These are phyloP conservation scores for Rhinolophus ferrumequinum DNA, from an alignment of 2,113 vertebrate genomes.

Conservation along the genomic window DNA sequence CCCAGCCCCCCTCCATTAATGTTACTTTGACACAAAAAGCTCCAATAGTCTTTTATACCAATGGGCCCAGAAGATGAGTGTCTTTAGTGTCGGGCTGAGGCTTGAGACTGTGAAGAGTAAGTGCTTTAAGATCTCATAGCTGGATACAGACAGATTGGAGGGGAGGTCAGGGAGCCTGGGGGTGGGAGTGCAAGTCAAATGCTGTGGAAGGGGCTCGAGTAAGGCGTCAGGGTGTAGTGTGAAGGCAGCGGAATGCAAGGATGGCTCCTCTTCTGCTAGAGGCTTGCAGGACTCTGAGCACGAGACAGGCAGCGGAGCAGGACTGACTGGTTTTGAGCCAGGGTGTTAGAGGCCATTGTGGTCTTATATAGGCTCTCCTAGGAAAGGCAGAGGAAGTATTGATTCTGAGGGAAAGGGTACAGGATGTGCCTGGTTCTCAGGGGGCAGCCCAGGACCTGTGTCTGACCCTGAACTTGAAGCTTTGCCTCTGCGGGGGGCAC, in stretches of 20 bases:
- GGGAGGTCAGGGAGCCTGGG: not conserved
- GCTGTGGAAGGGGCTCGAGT: fast-evolving
- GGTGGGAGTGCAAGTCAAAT: fast-evolving
- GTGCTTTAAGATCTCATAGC: not conserved
- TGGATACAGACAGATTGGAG: too few species aligned
- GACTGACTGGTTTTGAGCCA: not conserved
- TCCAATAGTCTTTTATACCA: not conserved
- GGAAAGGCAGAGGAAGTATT: not conserved
- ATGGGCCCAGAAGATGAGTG: not conserved
- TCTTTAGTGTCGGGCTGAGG: not conserved
- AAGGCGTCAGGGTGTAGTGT: fast-evolving
- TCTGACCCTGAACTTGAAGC: not conserved
- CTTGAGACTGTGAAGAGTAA: too few species aligned
- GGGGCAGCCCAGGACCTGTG: not conserved
- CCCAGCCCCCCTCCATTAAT: not conserved
- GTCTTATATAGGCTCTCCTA: not conserved
- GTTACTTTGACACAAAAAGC: not conserved
- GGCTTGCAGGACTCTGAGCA: not conserved
- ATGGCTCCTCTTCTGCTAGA: not conserved
- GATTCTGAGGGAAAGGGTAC: not conserved
- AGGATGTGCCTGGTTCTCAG: not conserved
- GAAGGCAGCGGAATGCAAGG: not conserved
- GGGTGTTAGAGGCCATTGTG: not conserved
- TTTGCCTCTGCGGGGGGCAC: not conserved
- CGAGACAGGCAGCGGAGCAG: not conserved